These are phyloP conservation scores for Grapholita molesta DNA, from an alignment of 1,140 invertebrate genomes.

Conservation along the genomic window DNA sequence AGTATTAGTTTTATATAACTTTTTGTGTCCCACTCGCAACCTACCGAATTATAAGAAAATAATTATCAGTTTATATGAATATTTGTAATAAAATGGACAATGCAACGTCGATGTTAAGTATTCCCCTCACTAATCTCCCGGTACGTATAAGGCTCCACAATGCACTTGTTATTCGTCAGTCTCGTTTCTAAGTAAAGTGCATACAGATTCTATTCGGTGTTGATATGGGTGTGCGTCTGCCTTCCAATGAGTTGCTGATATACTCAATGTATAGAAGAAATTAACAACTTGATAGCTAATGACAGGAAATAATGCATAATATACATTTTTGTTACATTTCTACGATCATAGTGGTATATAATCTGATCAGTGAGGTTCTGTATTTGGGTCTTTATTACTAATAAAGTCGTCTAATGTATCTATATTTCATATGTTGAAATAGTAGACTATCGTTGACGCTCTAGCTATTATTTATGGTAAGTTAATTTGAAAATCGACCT, in stretches of 20 bases:
- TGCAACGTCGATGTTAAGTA: constrained; percentile 65
- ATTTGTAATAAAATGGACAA: constrained; percentile 20
- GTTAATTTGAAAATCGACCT: no score
- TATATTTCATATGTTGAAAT: no score
- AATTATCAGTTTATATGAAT: not conserved
- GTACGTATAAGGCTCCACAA: constrained; percentile 71
- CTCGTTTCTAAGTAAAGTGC: constrained; percentile 75
- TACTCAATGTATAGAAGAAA: not conserved
- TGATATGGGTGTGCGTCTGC: constrained; percentile 64
- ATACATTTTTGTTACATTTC: no score
- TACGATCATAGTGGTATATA: no score
- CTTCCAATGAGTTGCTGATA: constrained; percentile 50
- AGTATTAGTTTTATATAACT: no score
- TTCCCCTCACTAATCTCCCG: constrained; percentile 72
- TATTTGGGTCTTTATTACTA: no score
- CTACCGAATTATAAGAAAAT: not conserved
- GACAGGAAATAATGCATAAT: no score
- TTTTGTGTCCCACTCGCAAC: no score
- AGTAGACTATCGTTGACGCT: no score
- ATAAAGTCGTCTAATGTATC: no score
- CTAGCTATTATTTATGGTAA: no score
- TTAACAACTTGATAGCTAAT: not conserved
- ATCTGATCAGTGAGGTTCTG: no score
- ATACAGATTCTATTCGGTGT: constrained; percentile 61
- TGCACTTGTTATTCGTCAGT: constrained; percentile 77